phyloP scores from a whole-genome alignment of 2,797 vertebrate genomes.

The Telmatherina bonti region DNA sequence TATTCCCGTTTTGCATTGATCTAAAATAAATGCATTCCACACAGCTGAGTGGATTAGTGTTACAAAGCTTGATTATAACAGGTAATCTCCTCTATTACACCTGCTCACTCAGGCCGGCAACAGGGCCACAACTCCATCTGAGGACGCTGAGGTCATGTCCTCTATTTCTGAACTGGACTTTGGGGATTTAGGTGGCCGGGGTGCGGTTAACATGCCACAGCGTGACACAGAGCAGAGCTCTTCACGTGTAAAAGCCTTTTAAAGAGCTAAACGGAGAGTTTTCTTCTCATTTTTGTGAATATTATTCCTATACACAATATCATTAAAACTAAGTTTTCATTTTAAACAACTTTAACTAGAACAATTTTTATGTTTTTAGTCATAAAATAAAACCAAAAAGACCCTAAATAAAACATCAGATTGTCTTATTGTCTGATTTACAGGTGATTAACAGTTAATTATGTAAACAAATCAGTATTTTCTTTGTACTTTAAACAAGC shows the following conservation, averaged over 20 bases:
- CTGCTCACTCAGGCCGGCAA: slow-evolving; percentile 18
- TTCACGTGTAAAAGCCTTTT: neutral
- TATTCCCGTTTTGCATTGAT: slow-evolving; percentile 30
- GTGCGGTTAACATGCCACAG: slow-evolving; percentile 6
- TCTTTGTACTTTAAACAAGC: neutral
- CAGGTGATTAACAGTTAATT: neutral
- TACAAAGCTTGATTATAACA: slow-evolving; percentile 44
- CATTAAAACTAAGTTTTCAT: neutral
- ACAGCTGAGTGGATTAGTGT: slow-evolving; percentile 66
- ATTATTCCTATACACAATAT: neutral
- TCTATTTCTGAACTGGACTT: slow-evolving; percentile 8
- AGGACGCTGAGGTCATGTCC: slow-evolving; percentile 20
- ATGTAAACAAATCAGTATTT: neutral
- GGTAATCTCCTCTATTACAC: slow-evolving; percentile 57
- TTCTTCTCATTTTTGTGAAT: neutral
- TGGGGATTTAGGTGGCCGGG: neutral
- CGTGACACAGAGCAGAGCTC: neutral
- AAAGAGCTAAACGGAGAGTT: neutral
- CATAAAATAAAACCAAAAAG: neutral
- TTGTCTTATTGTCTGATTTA: too few species aligned
- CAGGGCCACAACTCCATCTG: neutral
- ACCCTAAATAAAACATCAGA: too few species aligned
- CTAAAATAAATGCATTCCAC: slow-evolving; percentile 60
- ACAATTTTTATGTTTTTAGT: neutral
- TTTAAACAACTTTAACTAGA: too few species aligned